These are phyloP conservation scores for Lipotes vexillifer DNA, from an alignment of 2,113 vertebrate genomes.

Conservation along the genomic window DNA sequence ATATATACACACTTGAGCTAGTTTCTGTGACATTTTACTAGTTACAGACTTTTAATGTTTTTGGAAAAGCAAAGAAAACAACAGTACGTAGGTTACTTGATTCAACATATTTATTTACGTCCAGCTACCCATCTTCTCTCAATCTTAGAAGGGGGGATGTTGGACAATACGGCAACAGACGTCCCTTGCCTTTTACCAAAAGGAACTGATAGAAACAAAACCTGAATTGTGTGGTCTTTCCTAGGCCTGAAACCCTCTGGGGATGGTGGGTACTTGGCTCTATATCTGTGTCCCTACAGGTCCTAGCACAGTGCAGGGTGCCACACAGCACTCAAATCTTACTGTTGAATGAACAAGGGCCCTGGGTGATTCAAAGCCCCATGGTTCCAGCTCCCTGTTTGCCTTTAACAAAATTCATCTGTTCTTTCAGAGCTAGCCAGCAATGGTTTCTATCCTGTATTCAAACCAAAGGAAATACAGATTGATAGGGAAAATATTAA, in stretches of 20 bases:
- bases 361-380: background rate
- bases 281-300: background rate
- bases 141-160: background rate
- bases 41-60: background rate
- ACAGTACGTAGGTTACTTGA: background rate
- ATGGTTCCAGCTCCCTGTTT: background rate
- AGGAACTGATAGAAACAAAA: background rate
- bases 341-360: background rate
- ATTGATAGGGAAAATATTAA: background rate
- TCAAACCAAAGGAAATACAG: background rate
- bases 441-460: background rate
- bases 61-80: background rate
- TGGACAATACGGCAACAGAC: background rate
- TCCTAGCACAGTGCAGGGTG: background rate
- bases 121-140: background rate
- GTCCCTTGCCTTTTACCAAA: background rate
- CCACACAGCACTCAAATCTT: accelerated
- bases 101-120: constrained; percentile 42
- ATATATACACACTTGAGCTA: too few species aligned
- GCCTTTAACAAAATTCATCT: background rate
- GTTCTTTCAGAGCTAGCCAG: background rate
- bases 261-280: background rate
- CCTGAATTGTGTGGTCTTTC: background rate
- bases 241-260: background rate
- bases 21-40: background rate